phyloP scores from a whole-genome alignment of 2,888 invertebrate genomes.

The Nesidiocoris tenuis region DNA sequence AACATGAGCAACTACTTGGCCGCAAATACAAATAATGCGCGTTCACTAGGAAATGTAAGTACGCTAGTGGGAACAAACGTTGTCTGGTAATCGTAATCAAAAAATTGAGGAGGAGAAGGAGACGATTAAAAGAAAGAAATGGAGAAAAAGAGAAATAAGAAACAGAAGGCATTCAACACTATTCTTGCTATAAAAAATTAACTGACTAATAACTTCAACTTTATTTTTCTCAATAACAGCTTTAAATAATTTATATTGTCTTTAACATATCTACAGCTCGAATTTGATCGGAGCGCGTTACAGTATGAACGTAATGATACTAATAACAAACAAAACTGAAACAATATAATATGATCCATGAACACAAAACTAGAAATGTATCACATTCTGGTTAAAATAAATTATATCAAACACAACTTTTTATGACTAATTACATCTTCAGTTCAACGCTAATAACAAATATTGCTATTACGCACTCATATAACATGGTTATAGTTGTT shows the following conservation, averaged over 20 bases:
- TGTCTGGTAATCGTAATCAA: neutral
- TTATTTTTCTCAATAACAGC: constrained; percentile 45
- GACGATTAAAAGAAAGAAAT: neutral
- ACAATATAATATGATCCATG: constrained; percentile 49
- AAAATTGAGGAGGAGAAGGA: neutral
- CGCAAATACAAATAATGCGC: no score
- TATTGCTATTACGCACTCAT: constrained; percentile 44
- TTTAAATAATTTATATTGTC: constrained; percentile 49
- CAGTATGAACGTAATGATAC: constrained; percentile 42
- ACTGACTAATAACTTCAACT: constrained; percentile 41
- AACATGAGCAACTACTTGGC: no score
- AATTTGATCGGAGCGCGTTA: constrained; percentile 45
- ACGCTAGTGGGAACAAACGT: no score
- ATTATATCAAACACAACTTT: constrained; percentile 50
- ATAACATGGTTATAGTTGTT: constrained; percentile 33
- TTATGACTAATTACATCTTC: constrained; percentile 49
- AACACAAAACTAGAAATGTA: constrained; percentile 51
- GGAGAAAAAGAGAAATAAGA: constrained; percentile 1
- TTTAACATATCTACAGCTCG: constrained; percentile 49
- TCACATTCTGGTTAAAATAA: constrained; percentile 51
- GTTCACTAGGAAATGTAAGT: no score
- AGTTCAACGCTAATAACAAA: constrained; percentile 49
- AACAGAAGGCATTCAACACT: neutral
- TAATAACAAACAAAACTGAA: constrained; percentile 49
- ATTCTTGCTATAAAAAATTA: constrained; percentile 21